A percentile compares a stretch with the other conserved stretches of the same genome.
These are phyloP conservation scores for Sebastes nivosus DNA, from an alignment of 2,797 vertebrate species.

Conservation along the genomic window DNA sequence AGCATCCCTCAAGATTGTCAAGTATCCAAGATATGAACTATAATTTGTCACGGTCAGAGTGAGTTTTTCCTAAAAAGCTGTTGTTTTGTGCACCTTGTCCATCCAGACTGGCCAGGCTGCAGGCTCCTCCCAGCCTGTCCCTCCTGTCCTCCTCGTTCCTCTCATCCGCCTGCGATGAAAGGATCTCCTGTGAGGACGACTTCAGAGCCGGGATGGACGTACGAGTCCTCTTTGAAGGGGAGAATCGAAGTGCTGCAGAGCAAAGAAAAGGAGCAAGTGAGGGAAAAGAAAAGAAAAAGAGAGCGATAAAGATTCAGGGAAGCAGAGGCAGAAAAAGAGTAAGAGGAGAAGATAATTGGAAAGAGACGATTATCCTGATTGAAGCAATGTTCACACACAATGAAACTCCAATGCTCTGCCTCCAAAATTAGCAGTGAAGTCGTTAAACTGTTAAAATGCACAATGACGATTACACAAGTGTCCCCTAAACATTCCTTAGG, in stretches of 20 bases:
- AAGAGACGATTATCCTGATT: slow-evolving; percentile 2
- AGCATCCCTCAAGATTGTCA: not conserved
- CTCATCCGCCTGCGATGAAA: slow-evolving; percentile 87
- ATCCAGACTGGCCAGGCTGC: slow-evolving; percentile 93
- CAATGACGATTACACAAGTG: slow-evolving; percentile 35
- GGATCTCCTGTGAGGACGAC: slow-evolving; percentile 93
- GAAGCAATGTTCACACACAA: slow-evolving; percentile 10
- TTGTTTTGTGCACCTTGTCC: slow-evolving; percentile 87
- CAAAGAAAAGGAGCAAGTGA: slow-evolving; percentile 1
- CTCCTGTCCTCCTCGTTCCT: slow-evolving; percentile 85
- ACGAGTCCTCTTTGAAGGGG: slow-evolving; percentile 94
- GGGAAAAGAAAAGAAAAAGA: slow-evolving; percentile 5
- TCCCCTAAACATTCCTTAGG: not conserved
- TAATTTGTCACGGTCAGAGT: not conserved
- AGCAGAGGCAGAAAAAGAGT: not conserved
- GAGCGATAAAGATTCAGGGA: not conserved
- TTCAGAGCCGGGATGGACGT: slow-evolving; percentile 93
- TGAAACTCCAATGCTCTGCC: slow-evolving; percentile 13
- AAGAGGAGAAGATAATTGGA: slow-evolving; percentile 18
- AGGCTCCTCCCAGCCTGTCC: slow-evolving; percentile 87
- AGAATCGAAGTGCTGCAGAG: slow-evolving; percentile 88
- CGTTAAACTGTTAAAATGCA: slow-evolving; percentile 36
- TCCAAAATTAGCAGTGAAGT: slow-evolving; percentile 47
- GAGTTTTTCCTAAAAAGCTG: too few relatives aligned
- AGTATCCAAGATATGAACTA: not conserved